These are phyloP conservation scores for Ardeotis arabs DNA, from an alignment of 2,113 vertebrate species.

Conservation along the genomic window DNA sequence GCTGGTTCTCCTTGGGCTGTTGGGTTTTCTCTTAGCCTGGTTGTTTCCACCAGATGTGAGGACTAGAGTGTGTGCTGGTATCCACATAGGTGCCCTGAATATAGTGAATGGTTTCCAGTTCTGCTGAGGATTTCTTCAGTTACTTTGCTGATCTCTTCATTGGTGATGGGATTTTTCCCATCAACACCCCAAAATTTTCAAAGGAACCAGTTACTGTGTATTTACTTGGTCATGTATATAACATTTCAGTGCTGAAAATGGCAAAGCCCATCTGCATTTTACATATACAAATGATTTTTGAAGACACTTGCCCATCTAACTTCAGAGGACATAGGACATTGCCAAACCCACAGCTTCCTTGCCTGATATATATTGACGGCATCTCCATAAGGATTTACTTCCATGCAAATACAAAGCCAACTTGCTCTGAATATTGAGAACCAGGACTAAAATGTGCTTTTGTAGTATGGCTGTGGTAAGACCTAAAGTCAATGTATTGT, in stretches of 20 bases:
- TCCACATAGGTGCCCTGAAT: not conserved
- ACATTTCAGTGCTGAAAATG: not conserved
- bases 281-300: not conserved
- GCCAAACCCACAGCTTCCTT: not conserved
- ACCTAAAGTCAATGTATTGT: not conserved
- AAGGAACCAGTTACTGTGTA: not conserved
- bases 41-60: not conserved
- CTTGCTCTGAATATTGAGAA: not conserved
- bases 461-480: not conserved
- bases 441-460: not conserved
- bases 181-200: not conserved
- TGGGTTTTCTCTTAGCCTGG: not conserved
- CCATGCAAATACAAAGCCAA: not conserved
- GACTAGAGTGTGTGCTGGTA: not conserved
- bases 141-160: not conserved
- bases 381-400: not conserved
- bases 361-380: not conserved
- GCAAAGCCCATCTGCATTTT: not conserved
- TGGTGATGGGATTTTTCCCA: not conserved
- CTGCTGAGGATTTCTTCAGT: not conserved
- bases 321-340: not conserved
- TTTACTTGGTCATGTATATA: not conserved
- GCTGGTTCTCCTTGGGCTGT: not conserved
- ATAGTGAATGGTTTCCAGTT: not conserved
- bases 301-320: not conserved